A percentile compares a stretch with the other conserved stretches of the same genome.
Conservation (phyloP, 2,888 invertebrate species). For the Oxytorus armatus region DNA sequence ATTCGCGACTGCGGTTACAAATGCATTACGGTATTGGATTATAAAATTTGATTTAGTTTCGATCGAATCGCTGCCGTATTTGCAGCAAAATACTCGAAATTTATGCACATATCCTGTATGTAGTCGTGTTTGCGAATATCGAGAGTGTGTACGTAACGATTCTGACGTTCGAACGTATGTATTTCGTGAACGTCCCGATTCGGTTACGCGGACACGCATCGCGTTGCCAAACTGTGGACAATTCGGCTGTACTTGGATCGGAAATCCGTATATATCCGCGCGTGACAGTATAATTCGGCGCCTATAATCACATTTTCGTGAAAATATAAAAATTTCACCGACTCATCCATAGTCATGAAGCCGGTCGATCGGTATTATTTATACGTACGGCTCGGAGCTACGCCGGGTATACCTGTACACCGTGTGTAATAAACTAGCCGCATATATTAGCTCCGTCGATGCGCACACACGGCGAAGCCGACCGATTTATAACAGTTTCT, state of each 20-base stretch:
- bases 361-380: conserved; percentile 35
- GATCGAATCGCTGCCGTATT: conserved; percentile 5
- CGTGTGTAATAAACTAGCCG: conserved; percentile 30
- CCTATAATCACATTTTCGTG: conserved; percentile 60
- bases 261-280: conserved; percentile 43
- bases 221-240: conserved; percentile 2
- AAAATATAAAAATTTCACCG: conserved; percentile 41
- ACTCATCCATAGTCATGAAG: conserved; percentile 64
- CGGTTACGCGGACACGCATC: conserved; percentile 8
- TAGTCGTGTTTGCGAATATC: neutral
- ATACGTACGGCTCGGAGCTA: neutral
- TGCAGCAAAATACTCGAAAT: conserved; percentile 5
- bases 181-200: conserved; percentile 40
- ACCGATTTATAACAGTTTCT: conserved; percentile 1
- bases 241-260: conserved; percentile 23
- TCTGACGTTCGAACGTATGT: conserved; percentile 36
- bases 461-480: neutral
- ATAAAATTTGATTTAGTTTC: conserved; percentile 51
- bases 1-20: conserved; percentile 26
- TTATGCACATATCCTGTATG: neutral
- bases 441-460: conserved; percentile 4
- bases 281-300: conserved; percentile 52
- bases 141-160: conserved; percentile 28
- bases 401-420: neutral
- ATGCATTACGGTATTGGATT: conserved; percentile 46